These are phyloP conservation scores for Miichthys miiuy DNA, from an alignment of 2,797 vertebrate species.

Conservation along the genomic window DNA sequence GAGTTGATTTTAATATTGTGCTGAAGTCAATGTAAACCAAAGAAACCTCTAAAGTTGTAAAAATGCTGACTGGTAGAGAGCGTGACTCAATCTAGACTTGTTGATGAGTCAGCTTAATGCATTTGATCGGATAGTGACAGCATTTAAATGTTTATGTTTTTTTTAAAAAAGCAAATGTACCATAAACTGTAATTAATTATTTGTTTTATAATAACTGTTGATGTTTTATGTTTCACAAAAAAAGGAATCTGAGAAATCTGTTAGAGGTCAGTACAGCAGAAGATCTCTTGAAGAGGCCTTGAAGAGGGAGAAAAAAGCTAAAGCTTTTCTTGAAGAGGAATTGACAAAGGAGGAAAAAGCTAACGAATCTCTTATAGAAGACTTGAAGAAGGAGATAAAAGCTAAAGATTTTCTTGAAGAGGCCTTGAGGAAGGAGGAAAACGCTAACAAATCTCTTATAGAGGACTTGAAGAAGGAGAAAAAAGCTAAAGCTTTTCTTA, in stretches of 20 bases:
- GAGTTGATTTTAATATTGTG: no score
- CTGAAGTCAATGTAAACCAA: neutral
- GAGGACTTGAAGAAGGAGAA: no score
- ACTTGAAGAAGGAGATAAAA: no score
- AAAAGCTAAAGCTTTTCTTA: no score
- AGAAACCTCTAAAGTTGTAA: neutral
- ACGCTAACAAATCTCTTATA: no score
- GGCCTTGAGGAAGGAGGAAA: no score
- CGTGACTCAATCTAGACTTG: neutral
- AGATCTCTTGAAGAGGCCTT: neutral
- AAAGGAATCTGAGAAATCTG: neutral
- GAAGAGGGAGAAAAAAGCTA: neutral
- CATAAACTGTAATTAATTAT: no score
- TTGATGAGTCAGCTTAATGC: neutral
- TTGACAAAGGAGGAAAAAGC: neutral
- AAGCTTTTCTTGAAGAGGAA: no score
- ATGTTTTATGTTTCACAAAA: neutral
- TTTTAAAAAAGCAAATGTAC: no score
- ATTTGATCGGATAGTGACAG: neutral
- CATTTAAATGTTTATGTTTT: neutral
- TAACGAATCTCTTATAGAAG: no score
- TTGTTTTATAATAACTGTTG: no score
- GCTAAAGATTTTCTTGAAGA: no score
- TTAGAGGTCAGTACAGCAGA: neutral
- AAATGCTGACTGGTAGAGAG: neutral